A percentile compares a stretch with the other conserved stretches of the same genome.
Evolutionary conservation across 2,113 vertebrate species (phyloP).

Genomic region (Brevimyrus niger): DNA sequence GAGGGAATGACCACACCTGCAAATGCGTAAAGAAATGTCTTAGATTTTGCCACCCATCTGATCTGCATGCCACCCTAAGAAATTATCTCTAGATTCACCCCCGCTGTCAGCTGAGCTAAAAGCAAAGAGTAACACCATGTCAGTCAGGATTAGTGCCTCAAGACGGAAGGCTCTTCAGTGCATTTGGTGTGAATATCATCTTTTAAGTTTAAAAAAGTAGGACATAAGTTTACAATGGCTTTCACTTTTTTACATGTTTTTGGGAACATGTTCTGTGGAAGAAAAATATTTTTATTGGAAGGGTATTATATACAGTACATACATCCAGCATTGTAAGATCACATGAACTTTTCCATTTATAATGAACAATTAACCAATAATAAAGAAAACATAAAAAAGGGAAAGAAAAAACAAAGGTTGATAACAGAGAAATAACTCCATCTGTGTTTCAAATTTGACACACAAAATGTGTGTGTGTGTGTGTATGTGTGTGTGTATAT

Average conservation of each 20-base stretch:
- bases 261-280: neutral
- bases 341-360: too few relatives aligned
- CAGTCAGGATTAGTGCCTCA: neutral
- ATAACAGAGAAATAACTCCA: too few relatives aligned
- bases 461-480: too few relatives aligned
- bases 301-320: too few relatives aligned
- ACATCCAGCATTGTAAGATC: too few relatives aligned
- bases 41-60: neutral
- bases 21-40: neutral
- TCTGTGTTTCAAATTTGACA: too few relatives aligned
- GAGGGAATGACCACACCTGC: neutral
- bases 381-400: conserved; percentile 8
- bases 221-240: neutral
- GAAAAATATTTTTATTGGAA: too few relatives aligned
- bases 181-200: neutral
- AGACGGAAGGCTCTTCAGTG: neutral
- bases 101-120: neutral
- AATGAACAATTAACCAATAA: too few relatives aligned
- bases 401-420: too few relatives aligned
- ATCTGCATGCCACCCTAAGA: neutral
- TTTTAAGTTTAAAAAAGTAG: neutral
- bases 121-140: neutral
- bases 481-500: too few relatives aligned
- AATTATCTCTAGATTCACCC: neutral
- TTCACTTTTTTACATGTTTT: neutral